Conservation (phyloP, 2,113 vertebrate species). For the Myanophis thanlyinensis region DNA sequence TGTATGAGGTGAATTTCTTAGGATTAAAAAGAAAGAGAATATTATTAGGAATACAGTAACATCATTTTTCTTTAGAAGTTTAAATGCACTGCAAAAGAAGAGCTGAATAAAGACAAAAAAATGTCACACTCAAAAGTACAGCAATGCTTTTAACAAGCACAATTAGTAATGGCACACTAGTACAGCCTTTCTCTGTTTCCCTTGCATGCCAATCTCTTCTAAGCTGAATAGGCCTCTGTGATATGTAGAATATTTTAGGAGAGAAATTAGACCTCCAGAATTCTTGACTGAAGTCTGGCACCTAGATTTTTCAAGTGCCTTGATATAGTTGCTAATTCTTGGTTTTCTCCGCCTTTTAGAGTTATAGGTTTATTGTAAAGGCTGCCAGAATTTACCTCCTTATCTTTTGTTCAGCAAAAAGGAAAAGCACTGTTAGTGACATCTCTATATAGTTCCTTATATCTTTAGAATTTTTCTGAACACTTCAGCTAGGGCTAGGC, state of each 20-base stretch:
- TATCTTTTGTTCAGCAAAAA: conserved; percentile 28
- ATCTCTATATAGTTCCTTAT: conserved; percentile 17
- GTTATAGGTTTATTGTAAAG: conserved; percentile 16
- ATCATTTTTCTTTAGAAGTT: conserved; percentile 3
- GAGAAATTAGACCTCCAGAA: neutral
- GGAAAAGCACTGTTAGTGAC: conserved; percentile 20
- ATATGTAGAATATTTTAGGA: neutral
- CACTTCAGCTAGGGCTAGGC: conserved; percentile 18
- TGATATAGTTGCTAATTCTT: conserved; percentile 8
- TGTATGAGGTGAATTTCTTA: neutral
- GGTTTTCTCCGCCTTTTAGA: conserved; percentile 5
- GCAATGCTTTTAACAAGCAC: neutral
- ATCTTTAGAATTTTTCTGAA: conserved; percentile 39
- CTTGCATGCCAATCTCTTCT: neutral
- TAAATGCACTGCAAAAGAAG: conserved; percentile 16
- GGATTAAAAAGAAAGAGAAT: conserved; percentile 27
- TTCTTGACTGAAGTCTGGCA: neutral
- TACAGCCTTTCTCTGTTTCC: neutral
- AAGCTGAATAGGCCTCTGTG: neutral
- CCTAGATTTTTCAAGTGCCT: neutral
- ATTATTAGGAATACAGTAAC: conserved; percentile 1
- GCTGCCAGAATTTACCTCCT: neutral
- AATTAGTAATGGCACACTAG: conserved; percentile 2
- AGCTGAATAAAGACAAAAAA: conserved; percentile 23
- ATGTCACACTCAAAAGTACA: neutral